phyloP scores from a whole-genome alignment of 30 jellyfish, hydroid and myxozoan genomes.

The Aurelia aurita complex sp. Pacific region DNA sequence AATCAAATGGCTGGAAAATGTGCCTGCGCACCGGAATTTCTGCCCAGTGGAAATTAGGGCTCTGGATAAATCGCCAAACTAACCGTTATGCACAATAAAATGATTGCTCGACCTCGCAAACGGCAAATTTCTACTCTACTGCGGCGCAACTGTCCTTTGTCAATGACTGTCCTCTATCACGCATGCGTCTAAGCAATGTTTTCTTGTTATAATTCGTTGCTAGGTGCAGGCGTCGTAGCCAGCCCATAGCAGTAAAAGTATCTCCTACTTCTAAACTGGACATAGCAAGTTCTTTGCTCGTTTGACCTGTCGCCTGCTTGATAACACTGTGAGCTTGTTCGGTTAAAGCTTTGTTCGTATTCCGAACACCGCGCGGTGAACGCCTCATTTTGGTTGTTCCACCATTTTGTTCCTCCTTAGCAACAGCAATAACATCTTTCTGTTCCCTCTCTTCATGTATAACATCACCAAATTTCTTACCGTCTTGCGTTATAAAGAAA shows the following conservation, averaged over 20 bases:
- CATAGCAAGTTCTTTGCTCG: slow-evolving; percentile 54
- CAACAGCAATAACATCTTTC: background rate
- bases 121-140: too few relatives aligned
- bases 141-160: too few relatives aligned
- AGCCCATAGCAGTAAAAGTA: slow-evolving; percentile 64
- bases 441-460: slow-evolving; percentile 27
- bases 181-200: slow-evolving; percentile 63
- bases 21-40: too few relatives aligned
- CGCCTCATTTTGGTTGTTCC: background rate
- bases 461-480: background rate
- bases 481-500: slow-evolving; percentile 37
- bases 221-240: slow-evolving; percentile 70
- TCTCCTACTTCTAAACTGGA: slow-evolving; percentile 64
- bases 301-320: slow-evolving; percentile 60
- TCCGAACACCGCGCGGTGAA: background rate
- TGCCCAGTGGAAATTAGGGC: too few relatives aligned
- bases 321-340: slow-evolving; percentile 53
- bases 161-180: slow-evolving; percentile 45
- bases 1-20: too few relatives aligned
- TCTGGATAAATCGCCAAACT: too few relatives aligned
- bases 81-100: too few relatives aligned
- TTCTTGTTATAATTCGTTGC: slow-evolving; percentile 61
- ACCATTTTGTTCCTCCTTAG: background rate
- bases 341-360: slow-evolving; percentile 13
- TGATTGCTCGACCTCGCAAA: too few relatives aligned